These are phyloP conservation scores for Lysandra coridon DNA, from an alignment of 2,888 invertebrate genomes.

Conservation along the genomic window DNA sequence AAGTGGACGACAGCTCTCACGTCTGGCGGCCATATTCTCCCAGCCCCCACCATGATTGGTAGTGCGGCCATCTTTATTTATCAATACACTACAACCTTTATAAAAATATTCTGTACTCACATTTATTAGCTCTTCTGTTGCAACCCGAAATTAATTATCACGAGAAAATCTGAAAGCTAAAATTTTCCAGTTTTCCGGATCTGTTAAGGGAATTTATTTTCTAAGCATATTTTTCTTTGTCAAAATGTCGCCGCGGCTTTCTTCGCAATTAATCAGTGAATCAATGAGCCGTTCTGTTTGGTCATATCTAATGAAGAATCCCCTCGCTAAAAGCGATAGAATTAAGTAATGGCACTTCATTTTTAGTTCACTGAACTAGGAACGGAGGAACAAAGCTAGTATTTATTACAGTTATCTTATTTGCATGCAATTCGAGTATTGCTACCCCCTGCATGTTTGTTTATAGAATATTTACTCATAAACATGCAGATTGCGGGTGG, in stretches of 20 bases:
- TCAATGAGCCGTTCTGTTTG: constrained; percentile 79
- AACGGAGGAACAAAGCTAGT: constrained; percentile 56
- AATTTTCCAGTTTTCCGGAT: constrained; percentile 26
- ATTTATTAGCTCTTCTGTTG: not conserved
- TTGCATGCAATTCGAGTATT: constrained; percentile 78
- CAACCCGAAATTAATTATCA: not conserved
- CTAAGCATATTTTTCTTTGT: constrained; percentile 51
- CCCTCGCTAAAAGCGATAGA: constrained; percentile 55
- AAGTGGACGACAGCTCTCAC: no score
- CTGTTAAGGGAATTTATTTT: constrained; percentile 44
- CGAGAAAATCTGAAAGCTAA: constrained; percentile 23
- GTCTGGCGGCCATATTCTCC: no score
- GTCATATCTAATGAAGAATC: constrained; percentile 73
- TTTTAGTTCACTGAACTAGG: constrained; percentile 55
- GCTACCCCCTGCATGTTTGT: constrained; percentile 65
- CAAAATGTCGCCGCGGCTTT: constrained; percentile 70
- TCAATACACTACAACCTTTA: no score
- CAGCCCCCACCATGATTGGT: no score
- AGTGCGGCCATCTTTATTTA: no score
- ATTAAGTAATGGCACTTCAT: constrained; percentile 33
- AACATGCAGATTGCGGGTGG: constrained; percentile 80
- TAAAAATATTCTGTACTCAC: no score
- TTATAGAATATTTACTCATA: constrained; percentile 80
- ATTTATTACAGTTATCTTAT: constrained; percentile 77
- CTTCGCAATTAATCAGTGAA: constrained; percentile 76